phyloP scores from a whole-genome alignment of 2,888 invertebrate species.

The Drosophila yooni region DNA sequence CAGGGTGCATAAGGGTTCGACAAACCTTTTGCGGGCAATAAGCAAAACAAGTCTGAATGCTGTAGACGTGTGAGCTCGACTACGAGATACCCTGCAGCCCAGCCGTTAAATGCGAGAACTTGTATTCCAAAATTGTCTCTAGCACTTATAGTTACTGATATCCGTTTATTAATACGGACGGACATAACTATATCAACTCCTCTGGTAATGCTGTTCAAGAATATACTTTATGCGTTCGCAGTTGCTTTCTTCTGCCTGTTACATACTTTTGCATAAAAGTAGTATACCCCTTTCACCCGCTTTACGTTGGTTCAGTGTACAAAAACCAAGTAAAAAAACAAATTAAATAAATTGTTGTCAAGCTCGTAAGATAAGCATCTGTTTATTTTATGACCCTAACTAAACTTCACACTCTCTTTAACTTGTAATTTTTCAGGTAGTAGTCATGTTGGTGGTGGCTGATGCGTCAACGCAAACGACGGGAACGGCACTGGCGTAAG shows the following conservation, averaged over 20 bases:
- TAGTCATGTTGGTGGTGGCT: slow-evolving; percentile 29
- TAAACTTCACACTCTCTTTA: slow-evolving; percentile 19
- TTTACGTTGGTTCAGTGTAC: background rate
- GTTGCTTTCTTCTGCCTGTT: background rate
- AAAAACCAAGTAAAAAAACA: background rate
- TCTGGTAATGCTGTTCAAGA: background rate
- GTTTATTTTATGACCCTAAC: slow-evolving; percentile 14
- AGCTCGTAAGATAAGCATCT: background rate
- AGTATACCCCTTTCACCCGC: background rate
- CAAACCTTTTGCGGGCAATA: slow-evolving; percentile 32
- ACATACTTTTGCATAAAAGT: no score
- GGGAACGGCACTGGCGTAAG: slow-evolving; percentile 27
- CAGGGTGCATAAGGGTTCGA: slow-evolving; percentile 32
- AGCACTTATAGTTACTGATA: background rate
- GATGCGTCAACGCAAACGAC: slow-evolving; percentile 17
- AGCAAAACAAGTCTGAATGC: background rate
- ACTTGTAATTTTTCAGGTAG: slow-evolving; percentile 13
- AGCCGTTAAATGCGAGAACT: background rate
- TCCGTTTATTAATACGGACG: background rate
- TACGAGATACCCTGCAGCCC: background rate
- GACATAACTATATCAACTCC: background rate
- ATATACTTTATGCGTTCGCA: background rate
- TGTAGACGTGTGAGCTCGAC: background rate
- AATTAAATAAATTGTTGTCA: background rate
- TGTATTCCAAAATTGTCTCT: background rate